A percentile compares a stretch with the other conserved stretches of the same genome.
Evolutionary conservation across 2,797 vertebrate species (phyloP).

Genomic region (Helostoma temminkii): DNA sequence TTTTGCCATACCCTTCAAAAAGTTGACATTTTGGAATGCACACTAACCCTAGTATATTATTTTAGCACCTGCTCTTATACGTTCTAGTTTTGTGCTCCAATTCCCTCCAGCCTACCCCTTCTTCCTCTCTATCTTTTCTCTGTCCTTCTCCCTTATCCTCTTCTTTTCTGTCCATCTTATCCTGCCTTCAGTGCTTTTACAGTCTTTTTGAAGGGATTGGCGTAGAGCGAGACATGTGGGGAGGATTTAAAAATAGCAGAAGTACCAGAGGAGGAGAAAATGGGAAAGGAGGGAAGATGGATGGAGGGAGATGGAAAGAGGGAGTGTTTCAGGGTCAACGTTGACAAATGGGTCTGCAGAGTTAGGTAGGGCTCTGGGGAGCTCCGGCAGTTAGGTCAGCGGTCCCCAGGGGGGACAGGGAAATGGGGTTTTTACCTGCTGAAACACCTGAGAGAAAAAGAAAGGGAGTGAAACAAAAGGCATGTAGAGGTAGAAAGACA

Average conservation of each 20-base stretch:
- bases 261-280: slow-evolving; percentile 43
- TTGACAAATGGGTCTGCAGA: slow-evolving; percentile 86
- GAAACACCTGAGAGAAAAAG: slow-evolving; percentile 63
- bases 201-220: slow-evolving; percentile 27
- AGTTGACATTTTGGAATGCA: too few species aligned
- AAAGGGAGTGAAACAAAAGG: slow-evolving; percentile 7
- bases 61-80: slow-evolving; percentile 6
- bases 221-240: slow-evolving; percentile 41
- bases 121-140: slow-evolving; percentile 12
- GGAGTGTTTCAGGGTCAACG: slow-evolving; percentile 81
- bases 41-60: too few species aligned
- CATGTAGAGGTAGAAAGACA: neutral
- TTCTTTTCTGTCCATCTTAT: slow-evolving; percentile 45
- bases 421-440: slow-evolving; percentile 79
- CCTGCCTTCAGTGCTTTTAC: slow-evolving; percentile 34
- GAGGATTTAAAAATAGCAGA: slow-evolving; percentile 72
- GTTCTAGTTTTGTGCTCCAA: slow-evolving; percentile 33
- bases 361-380: slow-evolving; percentile 78
- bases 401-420: slow-evolving; percentile 68
- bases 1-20: neutral
- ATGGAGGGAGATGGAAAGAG: slow-evolving; percentile 39
- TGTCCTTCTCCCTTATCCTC: slow-evolving; percentile 35
- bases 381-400: slow-evolving; percentile 80
- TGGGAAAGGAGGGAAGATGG: slow-evolving; percentile 39
- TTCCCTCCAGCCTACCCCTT: slow-evolving; percentile 17